phyloP scores from a whole-genome alignment of 2,888 invertebrate species.

The Protonemura montana region DNA sequence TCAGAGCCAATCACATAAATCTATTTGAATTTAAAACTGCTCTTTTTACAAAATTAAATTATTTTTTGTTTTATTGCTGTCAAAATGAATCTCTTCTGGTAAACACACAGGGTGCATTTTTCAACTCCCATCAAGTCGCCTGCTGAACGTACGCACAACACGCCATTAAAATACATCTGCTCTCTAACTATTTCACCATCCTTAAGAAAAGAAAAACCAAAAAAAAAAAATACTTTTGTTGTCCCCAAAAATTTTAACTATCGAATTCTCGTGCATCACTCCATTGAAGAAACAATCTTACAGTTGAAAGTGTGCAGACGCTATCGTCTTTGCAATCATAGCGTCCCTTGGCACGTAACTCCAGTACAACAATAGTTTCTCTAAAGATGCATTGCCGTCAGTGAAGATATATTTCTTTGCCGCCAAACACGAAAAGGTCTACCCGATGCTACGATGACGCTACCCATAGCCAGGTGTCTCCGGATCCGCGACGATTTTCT shows the following conservation, averaged over 20 bases:
- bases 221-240: neutral
- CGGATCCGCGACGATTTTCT: neutral
- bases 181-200: neutral
- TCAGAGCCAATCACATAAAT: too few relatives aligned
- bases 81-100: too few relatives aligned
- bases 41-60: too few relatives aligned
- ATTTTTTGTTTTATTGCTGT: too few relatives aligned
- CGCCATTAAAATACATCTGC: neutral
- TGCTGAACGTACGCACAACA: neutral
- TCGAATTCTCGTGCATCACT: neutral
- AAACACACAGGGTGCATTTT: too few relatives aligned
- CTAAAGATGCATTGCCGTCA: neutral
- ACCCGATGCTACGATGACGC: neutral
- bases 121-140: neutral
- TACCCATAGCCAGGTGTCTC: neutral
- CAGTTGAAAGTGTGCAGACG: neutral
- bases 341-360: neutral
- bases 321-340: neutral
- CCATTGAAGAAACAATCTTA: neutral
- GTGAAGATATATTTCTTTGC: neutral
- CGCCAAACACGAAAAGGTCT: neutral
- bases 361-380: neutral
- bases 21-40: too few relatives aligned
- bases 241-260: neutral
- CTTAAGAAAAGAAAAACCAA: neutral